Base-by-base conservation (phyloP, 2,888 invertebrate genomes). In the Heliconius erato region DNA sequence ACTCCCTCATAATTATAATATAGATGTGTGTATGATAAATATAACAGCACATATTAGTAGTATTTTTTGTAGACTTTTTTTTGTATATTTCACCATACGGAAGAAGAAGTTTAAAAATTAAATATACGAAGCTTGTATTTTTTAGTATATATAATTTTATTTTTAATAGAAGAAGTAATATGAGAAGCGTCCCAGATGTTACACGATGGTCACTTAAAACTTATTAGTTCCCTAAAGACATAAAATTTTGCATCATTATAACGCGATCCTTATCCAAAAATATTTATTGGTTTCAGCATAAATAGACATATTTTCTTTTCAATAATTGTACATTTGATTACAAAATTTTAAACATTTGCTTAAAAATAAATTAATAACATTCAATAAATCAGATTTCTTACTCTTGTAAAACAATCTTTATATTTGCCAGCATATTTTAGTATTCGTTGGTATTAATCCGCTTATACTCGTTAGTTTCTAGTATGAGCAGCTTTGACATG, bases 381-480 rank as follows among this genome's bases (percentile, higher is more conserved):
- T 59, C 28, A 28, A 28, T n/a, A 63, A 63, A 63, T 63, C 63
- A 12, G 63, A 63, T 63, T n/a, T n/a, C n/a, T n/a, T n/a, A n/a
- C n/a, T n/a, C n/a, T n/a, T n/a, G 19, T 63, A 12, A n/a, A 63
- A n/a, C 63, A 26, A 67, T 6, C 7, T 67, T 7, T 67, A 67
- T 6, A 65, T 65, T 65, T 14, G 14, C 26, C 3, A 65, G 0
- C 26, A 12, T 40, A 40, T 40, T 35, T 40, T 40, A n/a, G 69
- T 23, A 40, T n/a, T 40, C 11, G n/a, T 6, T 16, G 26, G 3
- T 12, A 44, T 26, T 26, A 72, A 72, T 72, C 72, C 72, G 49
- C 44, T 72, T 72, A 72, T 9, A 72, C 72, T 72, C 72, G 72
- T 72, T 72, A 72, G 72, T 72, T 11, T 72, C 71, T 40, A n/a